Evolutionary conservation across 2,888 invertebrate genomes (phyloP), one percentile per base, ranked within the genome.

Genomic region (Ormyrus thymus): DNA sequence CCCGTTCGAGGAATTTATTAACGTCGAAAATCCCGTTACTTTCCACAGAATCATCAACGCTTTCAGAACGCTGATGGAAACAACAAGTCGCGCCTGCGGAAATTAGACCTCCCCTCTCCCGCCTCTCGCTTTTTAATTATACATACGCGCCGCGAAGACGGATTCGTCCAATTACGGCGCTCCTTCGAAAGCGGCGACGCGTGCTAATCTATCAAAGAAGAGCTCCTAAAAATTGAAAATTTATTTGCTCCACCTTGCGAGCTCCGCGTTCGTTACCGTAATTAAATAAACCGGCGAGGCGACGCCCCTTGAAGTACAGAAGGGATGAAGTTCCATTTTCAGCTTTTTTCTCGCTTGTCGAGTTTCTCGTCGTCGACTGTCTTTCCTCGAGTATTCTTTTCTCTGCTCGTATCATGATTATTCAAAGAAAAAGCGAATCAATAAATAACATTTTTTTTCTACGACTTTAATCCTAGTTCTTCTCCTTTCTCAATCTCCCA

Each of bases 1-100:
- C 10, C 11, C 58, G 48, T 7, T 10, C 45, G 7, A 6, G 56
- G 46, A 56, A 62, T 65, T 50, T 50, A 65, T 74, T 56, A 74
- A 51, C 64, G 15, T 58, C 53, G 11, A 58, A 43, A 58, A 56
- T 55, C 48, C 73, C 73, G 46, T 48, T 64, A 71, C 51, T 64
- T 73, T 64, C 29, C 29, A 29, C 73, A 58, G 56, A 65, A 65
- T 73, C 62, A 56, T 29, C 61, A 13, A 45, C 45, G 13, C 55
- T 50, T 71, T 48, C 29, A 11, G 10, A 43, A 55, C 46, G 9
- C 45, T 0, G 6, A 51, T n/a, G 10, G 50, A 61, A 61, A 71
- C 10, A 53, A 62, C 45, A 51, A 45, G 29, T 29, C 11, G 50
- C 50, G 7, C 29, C 29, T 29, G 29, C 15, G 56, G 73, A 46